Conservation (phyloP, 1,140 invertebrate species). For the Anadara kagoshimensis region DNA sequence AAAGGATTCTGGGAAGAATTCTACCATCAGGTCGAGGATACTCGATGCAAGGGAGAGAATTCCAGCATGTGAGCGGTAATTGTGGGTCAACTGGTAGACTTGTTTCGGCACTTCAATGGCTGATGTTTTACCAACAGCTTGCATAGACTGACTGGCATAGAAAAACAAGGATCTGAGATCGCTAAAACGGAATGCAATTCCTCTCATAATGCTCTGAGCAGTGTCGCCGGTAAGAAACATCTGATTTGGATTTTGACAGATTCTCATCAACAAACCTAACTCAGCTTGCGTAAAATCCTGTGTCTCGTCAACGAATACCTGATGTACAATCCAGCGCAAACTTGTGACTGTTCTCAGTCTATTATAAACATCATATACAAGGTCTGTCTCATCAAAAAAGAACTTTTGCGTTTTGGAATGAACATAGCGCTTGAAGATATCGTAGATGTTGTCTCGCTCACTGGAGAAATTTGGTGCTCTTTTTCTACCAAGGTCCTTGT, state of each 20-base stretch:
- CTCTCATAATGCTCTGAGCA: constrained; percentile 71
- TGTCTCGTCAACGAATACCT: constrained; percentile 70
- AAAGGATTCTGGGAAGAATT: constrained; percentile 70
- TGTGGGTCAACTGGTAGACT: constrained; percentile 67
- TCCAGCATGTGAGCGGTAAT: constrained; percentile 68
- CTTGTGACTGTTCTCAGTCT: constrained; percentile 29
- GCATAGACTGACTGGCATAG: constrained; percentile 58
- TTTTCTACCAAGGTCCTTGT: constrained; percentile 58
- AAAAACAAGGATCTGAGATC: constrained; percentile 67
- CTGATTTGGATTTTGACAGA: constrained; percentile 65
- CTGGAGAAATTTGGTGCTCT: constrained; percentile 65
- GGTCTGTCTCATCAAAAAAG: constrained; percentile 66
- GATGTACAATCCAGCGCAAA: constrained; percentile 58
- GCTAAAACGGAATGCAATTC: constrained; percentile 68
- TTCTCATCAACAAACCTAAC: constrained; percentile 61
- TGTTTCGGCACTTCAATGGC: constrained; percentile 49
- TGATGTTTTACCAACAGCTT: constrained; percentile 49
- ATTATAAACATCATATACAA: constrained; percentile 46
- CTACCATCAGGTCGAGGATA: constrained; percentile 66
- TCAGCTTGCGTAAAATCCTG: constrained; percentile 72
- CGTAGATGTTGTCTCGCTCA: constrained; percentile 54
- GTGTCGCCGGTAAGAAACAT: constrained; percentile 72
- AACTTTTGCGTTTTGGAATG: constrained; percentile 51
- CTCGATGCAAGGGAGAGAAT: constrained; percentile 66
- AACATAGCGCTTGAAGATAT: constrained; percentile 49